These are phyloP conservation scores for Bubo scandiacus DNA, from an alignment of 2,113 vertebrate genomes.

Conservation along the genomic window DNA sequence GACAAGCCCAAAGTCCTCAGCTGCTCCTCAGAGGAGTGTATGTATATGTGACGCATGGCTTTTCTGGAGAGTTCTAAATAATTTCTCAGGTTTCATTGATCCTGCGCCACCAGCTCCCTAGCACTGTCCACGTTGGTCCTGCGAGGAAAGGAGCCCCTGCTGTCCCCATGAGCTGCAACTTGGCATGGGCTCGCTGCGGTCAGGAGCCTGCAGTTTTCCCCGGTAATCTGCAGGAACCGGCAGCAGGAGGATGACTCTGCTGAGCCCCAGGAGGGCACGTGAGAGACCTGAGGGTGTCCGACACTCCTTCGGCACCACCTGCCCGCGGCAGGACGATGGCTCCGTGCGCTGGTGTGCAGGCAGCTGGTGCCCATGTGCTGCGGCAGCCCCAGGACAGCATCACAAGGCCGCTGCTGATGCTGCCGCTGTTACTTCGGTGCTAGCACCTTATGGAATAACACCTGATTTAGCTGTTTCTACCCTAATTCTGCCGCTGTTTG, in stretches of 20 bases:
- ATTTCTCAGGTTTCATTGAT: neutral
- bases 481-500: neutral
- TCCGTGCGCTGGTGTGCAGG: fast-evolving
- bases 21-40: fast-evolving
- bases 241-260: neutral
- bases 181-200: fast-evolving
- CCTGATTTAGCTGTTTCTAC: neutral
- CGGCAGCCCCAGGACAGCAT: neutral
- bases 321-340: neutral
- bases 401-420: neutral
- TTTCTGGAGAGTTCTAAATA: neutral
- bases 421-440: neutral
- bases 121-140: fast-evolving
- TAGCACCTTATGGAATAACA: neutral
- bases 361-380: neutral
- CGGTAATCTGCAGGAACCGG: neutral
- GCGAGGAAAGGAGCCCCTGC: neutral
- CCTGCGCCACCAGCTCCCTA: neutral
- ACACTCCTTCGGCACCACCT: too few species aligned
- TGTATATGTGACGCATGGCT: fast-evolving
- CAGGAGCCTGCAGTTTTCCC: neutral
- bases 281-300: neutral
- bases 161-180: neutral
- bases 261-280: fast-evolving
- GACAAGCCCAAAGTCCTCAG: neutral